A percentile compares a stretch with the other conserved stretches of the same genome.
phyloP scores from a whole-genome alignment of 2,888 invertebrate genomes.

The Tetragonisca angustula region DNA sequence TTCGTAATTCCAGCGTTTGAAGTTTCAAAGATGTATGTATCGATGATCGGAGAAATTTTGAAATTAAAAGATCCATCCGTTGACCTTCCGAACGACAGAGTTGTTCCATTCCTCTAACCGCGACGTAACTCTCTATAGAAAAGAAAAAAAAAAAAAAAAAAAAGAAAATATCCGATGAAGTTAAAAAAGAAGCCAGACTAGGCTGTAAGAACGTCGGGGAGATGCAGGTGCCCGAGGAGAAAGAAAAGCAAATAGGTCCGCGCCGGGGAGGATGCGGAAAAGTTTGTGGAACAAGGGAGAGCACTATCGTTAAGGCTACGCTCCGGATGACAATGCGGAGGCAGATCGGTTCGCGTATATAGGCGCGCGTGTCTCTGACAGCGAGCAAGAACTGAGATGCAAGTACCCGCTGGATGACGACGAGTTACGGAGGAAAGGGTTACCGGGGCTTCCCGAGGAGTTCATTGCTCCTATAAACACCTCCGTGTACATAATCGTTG shows the following conservation, averaged over 20 bases:
- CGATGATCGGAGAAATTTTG: background rate
- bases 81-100: background rate
- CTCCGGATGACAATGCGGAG: constrained; percentile 50
- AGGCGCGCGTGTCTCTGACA: constrained; percentile 56
- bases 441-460: constrained; percentile 35
- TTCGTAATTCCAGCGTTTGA: background rate
- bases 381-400: constrained; percentile 48
- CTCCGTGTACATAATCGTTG: constrained; percentile 66
- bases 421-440: constrained; percentile 7
- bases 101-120: background rate
- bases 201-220: no score
- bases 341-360: constrained; percentile 33
- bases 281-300: constrained; percentile 63
- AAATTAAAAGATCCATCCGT: background rate
- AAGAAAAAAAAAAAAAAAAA: background rate
- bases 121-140: background rate
- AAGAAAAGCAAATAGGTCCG: background rate
- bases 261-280: constrained; percentile 27
- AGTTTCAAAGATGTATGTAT: background rate
- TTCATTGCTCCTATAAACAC: constrained; percentile 70
- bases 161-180: background rate
- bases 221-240: background rate
- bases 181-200: background rate
- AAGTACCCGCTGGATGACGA: background rate
- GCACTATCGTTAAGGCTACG: constrained; percentile 63